A percentile compares a stretch with the other conserved stretches of the same genome.
These are phyloP conservation scores for Diachasma alloeum DNA, from an alignment of 1,140 invertebrate species.

Conservation along the genomic window DNA sequence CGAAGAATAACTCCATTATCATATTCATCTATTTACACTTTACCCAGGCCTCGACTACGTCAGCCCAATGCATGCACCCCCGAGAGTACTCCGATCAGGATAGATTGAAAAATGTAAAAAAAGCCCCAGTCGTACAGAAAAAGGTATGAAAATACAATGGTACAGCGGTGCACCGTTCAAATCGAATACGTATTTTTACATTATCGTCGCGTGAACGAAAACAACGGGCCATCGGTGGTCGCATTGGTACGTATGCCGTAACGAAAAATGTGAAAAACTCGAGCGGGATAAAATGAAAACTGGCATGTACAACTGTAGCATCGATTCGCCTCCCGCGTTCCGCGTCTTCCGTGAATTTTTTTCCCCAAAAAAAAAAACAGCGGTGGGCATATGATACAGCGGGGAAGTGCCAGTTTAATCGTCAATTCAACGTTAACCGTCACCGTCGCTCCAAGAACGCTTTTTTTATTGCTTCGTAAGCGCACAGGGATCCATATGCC, in stretches of 20 bases:
- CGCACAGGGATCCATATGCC: neutral
- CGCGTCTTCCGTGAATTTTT: neutral
- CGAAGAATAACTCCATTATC: neutral
- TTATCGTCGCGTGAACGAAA: constrained; percentile 9
- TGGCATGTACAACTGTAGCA: neutral
- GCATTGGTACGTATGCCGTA: neutral
- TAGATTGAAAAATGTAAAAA: constrained; percentile 1
- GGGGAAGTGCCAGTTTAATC: neutral
- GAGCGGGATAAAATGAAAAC: neutral
- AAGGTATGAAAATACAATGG: neutral
- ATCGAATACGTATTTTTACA: constrained; percentile 3
- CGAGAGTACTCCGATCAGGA: neutral
- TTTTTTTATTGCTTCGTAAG: neutral
- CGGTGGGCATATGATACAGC: neutral
- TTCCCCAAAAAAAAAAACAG: neutral
- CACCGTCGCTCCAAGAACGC: neutral
- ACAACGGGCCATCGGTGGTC: neutral
- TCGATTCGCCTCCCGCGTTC: neutral
- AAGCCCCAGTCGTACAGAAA: neutral
- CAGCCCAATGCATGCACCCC: neutral
- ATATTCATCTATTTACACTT: neutral
- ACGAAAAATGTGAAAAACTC: neutral
- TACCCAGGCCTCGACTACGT: neutral
- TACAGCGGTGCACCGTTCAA: neutral
- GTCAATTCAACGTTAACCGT: neutral